Evolutionary conservation across 1,140 invertebrate genomes (phyloP), one percentile per base, ranked within the genome.

Genomic region (Arctopsyche grandis): DNA sequence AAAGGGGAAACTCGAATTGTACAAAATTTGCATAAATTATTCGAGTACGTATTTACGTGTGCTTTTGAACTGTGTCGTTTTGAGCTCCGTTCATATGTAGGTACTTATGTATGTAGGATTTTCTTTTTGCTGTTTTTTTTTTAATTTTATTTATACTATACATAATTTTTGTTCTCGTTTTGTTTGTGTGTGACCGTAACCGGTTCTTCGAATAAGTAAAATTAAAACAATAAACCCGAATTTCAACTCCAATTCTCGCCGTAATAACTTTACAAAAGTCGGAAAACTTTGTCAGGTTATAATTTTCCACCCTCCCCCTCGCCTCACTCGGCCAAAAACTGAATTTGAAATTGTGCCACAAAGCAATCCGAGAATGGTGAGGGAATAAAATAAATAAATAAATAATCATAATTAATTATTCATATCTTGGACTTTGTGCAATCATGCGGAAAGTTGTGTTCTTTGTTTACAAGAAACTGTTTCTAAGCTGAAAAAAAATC

Each of bases 181-280:
- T 22, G 9, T 60, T 4, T 21, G n/a, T 19, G 3, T 60, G n/a
- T 24, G 21, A 26, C 24, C 63, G 63, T 14, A 26, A 66, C 63
- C 63, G 24, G 63, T 26, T 38, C 29, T 60, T 66, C 63, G 22
- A 22, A 66, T 66, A 66, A 66, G 63, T 66, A 66, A 26, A 66
- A 66, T 66, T 66, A 66, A 66, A 66, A 66, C 63, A 66, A 66
- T 66, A 66, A 66, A 66, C 63, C 63, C 63, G 63, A 66, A 66
- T 66, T 66, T 66, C 22, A 26, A 66, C 19, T 66, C 63, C 63
- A 66, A 66, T 66, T 66, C 63, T 66, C 21, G 63, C 63, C 63
- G 63, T 24, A 66, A 66, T 66, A 66, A 26, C 24, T 66, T 66
- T 22, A 14, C 63, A 26, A 66, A 38, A 66, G 63, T 66, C 63